Evolutionary conservation across 2,888 invertebrate genomes (phyloP).

Genomic region (Pseudococcus jackbeardsleyi): DNA sequence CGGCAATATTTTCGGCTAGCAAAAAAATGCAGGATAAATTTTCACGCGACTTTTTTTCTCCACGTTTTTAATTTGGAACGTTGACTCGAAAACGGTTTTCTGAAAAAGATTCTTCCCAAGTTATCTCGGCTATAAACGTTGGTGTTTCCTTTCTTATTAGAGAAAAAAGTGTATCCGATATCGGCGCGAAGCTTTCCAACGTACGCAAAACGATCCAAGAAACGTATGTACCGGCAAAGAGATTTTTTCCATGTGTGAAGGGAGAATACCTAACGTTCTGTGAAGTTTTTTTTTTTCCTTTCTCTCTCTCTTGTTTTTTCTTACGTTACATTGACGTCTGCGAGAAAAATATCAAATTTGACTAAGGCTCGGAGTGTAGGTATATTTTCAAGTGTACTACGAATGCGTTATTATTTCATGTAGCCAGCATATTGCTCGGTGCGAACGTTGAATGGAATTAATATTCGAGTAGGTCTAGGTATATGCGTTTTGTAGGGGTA

Average conservation of each 20-base stretch:
- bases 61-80: constrained; percentile 50
- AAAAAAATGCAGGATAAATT: constrained; percentile 59
- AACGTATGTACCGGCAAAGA: not conserved
- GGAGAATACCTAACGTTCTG: not conserved
- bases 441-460: not conserved
- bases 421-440: not conserved
- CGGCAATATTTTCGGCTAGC: constrained; percentile 53
- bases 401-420: not conserved
- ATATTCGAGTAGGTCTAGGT: not conserved
- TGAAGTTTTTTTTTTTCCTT: too few relatives aligned
- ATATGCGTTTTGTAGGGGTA: not conserved
- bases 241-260: constrained; percentile 34
- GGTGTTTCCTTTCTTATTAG: constrained; percentile 48
- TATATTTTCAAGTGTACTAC: not conserved
- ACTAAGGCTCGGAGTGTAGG: not conserved
- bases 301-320: not conserved
- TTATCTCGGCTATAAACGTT: constrained; percentile 48
- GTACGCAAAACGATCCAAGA: not conserved
- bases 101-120: constrained; percentile 25
- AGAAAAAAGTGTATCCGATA: constrained; percentile 48
- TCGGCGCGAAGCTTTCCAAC: constrained; percentile 17
- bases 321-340: not conserved
- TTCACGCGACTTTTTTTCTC: constrained; percentile 53
- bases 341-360: constrained; percentile 31
- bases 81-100: constrained; percentile 15